A percentile compares a stretch with the other conserved stretches of the same genome.
These are phyloP conservation scores for Syngnathus rostellatus DNA, from an alignment of 2,797 vertebrate genomes.

Conservation along the genomic window DNA sequence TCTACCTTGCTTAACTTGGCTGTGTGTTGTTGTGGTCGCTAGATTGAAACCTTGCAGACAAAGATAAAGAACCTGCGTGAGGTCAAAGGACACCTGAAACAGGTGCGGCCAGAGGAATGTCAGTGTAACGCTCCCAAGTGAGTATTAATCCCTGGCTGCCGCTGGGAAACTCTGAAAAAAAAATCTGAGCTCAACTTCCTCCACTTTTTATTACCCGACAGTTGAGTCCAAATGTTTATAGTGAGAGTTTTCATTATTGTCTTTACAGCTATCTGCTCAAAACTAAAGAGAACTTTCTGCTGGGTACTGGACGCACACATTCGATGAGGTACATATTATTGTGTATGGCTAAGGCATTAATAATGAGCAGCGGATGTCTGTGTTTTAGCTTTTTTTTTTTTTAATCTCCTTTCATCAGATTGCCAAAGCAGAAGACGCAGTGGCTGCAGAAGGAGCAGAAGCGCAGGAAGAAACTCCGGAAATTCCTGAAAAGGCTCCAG, in stretches of 20 bases:
- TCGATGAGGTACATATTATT: constrained; percentile 72
- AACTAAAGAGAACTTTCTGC: constrained; percentile 74
- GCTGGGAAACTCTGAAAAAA: too few relatives aligned
- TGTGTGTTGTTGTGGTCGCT: constrained; percentile 1
- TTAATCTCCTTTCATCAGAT: constrained; percentile 23
- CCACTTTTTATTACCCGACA: too few relatives aligned
- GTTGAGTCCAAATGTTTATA: neutral
- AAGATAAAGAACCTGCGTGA: constrained; percentile 98
- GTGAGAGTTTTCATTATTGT: constrained; percentile 10
- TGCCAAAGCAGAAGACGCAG: constrained; percentile 76
- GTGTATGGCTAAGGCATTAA: neutral
- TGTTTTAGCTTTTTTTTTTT: neutral
- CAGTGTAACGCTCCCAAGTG: constrained; percentile 85
- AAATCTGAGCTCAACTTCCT: too few relatives aligned
- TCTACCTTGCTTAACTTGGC: neutral
- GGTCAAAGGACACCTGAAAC: constrained; percentile 93
- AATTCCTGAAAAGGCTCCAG: constrained; percentile 88
- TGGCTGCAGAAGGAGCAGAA: constrained; percentile 91
- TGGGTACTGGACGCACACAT: constrained; percentile 68
- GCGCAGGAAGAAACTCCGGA: constrained; percentile 89
- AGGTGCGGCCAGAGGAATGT: constrained; percentile 91
- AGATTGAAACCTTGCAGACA: constrained; percentile 98
- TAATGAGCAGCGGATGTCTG: too few relatives aligned
- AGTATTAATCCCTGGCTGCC: constrained; percentile 14
- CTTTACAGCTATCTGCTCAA: constrained; percentile 73